Evolutionary conservation across 2,888 invertebrate species (phyloP).

Genomic region (Dermolepida albohirtum): DNA sequence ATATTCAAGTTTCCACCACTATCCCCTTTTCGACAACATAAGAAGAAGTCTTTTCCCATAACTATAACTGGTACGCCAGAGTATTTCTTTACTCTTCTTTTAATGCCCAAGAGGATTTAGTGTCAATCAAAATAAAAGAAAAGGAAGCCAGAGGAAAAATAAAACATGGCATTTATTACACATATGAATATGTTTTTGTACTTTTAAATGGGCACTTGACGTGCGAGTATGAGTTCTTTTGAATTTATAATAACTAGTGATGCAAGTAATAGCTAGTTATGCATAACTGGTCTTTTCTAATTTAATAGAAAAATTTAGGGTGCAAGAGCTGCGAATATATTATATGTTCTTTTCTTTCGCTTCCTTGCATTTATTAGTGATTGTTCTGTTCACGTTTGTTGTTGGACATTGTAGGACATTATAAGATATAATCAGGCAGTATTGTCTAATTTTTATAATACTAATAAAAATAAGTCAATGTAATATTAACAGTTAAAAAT

Average conservation of each 20-base stretch:
- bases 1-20: too few species aligned
- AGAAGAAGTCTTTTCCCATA: not conserved
- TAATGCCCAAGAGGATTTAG: slow-evolving; percentile 4
- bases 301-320: not conserved
- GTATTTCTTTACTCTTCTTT: not conserved
- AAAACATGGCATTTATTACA: slow-evolving; percentile 3
- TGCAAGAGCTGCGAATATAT: too few species aligned
- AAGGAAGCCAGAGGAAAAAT: not conserved
- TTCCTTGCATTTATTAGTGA: too few species aligned
- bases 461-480: too few species aligned
- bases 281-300: not conserved
- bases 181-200: slow-evolving; percentile 3
- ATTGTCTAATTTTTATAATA: too few species aligned
- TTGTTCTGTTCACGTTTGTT: too few species aligned
- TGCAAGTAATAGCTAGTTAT: not conserved
- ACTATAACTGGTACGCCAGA: not conserved
- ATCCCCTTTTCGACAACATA: too few species aligned
- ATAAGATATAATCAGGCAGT: too few species aligned
- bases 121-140: slow-evolving; percentile 7
- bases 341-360: too few species aligned
- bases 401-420: too few species aligned
- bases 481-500: too few species aligned
- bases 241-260: not conserved
- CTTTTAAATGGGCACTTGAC: not conserved
- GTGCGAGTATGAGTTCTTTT: not conserved